Base-by-base conservation (phyloP, 2,113 vertebrate species). In the Corythoichthys haematopterus region DNA sequence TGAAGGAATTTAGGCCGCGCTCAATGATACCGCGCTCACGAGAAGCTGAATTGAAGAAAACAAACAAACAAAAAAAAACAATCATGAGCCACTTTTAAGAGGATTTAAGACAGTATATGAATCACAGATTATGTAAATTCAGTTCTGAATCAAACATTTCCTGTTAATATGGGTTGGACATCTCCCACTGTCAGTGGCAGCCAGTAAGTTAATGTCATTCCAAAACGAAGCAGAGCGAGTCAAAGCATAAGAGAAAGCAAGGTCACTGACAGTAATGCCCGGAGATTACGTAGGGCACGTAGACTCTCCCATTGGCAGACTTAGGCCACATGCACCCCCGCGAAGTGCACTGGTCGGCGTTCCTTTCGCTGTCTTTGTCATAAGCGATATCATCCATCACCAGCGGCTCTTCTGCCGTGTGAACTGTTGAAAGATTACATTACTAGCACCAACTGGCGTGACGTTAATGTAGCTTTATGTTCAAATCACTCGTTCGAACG, bases 311-410 rank as follows among this genome's bases (percentile, higher is more conserved):
- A 10, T 88, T 78, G 0, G 8, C 4, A 2, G 83, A 85, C 38
- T 79, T 87, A 15, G 28, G 11, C 89, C 89, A 90, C 84, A 86
- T 76, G 80, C 89, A 90, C 52, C 74, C 70, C 0, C 20, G 0
- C n/a, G 82, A 82, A 0, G 85, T 89, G 82, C 89, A 90, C n/a
- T 72, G 83, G 55, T 90, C 89, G 15, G 88, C 85, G 40, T 89
- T 90, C 16, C 79, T 85, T 67, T 85, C 69, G 1, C 47, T 65
- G 13, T 82, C 78, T 6, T 35, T 65, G 47, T 68, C 74, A 12
- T 83, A 82, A 4, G 89, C 88, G 6, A 90, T 87, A 80, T 90
- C 89, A 11, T 85, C 89, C 0, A 83, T 51, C 7, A 89, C 71
- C 0, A 80, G 16, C 1, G 88, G 88, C 72, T 86, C 89, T 0